Conservation (phyloP, 2,797 vertebrate species). For the Manis crassicaudata region DNA sequence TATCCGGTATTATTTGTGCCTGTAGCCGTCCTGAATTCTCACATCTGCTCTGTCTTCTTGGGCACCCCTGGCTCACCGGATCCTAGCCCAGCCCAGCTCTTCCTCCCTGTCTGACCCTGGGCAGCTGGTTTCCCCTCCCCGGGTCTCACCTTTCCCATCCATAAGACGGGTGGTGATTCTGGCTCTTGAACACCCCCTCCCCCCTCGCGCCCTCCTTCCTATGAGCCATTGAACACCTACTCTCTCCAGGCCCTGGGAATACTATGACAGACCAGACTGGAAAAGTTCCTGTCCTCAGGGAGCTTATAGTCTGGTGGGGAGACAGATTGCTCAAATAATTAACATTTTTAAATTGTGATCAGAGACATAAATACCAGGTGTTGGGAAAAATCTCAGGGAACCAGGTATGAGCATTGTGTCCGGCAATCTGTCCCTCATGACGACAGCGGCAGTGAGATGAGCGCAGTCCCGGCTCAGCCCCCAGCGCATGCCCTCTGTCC, state of each 20-base stretch:
- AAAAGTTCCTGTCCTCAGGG: not conserved
- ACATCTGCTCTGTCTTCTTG: not conserved
- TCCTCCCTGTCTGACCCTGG: not conserved
- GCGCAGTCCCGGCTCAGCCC: not conserved
- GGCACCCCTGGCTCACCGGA: not conserved
- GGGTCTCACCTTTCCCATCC: not conserved
- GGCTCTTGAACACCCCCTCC: not conserved
- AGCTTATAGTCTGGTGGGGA: not conserved
- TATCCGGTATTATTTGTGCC: not conserved
- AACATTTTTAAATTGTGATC: not conserved
- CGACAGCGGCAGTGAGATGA: fast-evolving
- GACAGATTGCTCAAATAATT: not conserved
- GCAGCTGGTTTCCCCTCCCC: not conserved
- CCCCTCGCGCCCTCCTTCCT: not conserved
- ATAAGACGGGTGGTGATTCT: not conserved
- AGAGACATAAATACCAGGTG: not conserved
- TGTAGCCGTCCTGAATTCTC: not conserved
- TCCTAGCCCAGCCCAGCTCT: not conserved
- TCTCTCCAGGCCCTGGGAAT: not conserved
- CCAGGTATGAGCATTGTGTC: too few species aligned
- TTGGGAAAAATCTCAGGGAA: not conserved
- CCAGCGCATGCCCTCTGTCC: fast-evolving
- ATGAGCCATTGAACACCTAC: not conserved
- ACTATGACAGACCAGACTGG: not conserved
- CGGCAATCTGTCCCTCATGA: too few species aligned